These are phyloP conservation scores for Tipula lateralis DNA, from an alignment of 2,888 invertebrate genomes.

Conservation along the genomic window DNA sequence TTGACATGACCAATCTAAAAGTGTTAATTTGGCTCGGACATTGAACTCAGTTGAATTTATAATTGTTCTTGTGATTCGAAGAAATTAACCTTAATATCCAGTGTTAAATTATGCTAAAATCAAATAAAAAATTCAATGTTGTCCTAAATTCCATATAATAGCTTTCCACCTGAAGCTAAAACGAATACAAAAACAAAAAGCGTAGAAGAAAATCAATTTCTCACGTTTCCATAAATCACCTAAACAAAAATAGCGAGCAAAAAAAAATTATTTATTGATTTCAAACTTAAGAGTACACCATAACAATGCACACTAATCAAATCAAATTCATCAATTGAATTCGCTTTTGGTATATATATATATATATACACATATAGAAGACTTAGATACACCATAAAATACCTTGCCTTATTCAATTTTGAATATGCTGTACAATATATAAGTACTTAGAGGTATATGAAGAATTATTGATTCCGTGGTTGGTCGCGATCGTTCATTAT, in stretches of 20 bases:
- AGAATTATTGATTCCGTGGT: background rate
- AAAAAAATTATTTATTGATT: background rate
- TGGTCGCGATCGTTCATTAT: conserved; percentile 24
- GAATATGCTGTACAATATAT: background rate
- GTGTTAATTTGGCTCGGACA: no score
- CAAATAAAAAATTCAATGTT: background rate
- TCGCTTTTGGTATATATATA: background rate
- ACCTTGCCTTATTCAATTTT: background rate
- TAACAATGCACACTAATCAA: conserved; percentile 12
- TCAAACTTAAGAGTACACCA: background rate
- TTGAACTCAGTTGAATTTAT: background rate
- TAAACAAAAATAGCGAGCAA: conserved; percentile 19
- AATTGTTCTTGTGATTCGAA: background rate
- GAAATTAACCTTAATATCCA: background rate
- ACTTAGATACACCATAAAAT: background rate
- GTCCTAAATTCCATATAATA: conserved; percentile 5
- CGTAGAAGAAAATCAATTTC: conserved; percentile 2
- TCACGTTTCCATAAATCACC: conserved; percentile 19
- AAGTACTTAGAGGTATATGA: background rate
- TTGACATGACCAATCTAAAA: background rate
- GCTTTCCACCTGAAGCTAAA: conserved; percentile 24
- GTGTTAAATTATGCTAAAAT: background rate
- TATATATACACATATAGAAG: background rate
- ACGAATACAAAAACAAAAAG: background rate
- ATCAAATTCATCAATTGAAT: conserved; percentile 11